Conservation (phyloP, 1,140 invertebrate genomes). For the Coenobita brevimanus region DNA sequence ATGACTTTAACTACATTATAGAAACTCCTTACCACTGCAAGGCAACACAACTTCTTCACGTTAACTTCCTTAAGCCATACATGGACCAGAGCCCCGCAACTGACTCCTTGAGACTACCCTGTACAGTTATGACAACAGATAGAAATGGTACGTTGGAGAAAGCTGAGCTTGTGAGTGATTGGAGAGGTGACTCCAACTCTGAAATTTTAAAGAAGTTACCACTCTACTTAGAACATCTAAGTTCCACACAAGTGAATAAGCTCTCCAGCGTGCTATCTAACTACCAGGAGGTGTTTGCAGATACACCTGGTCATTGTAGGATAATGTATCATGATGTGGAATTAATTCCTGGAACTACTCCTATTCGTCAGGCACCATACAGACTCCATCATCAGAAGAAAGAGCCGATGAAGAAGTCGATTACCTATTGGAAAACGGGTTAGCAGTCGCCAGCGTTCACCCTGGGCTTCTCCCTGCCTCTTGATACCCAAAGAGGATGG, state of each 20-base stretch:
- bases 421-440: not conserved
- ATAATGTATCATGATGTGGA: not conserved
- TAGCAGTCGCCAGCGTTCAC: not conserved
- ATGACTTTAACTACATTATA: too few relatives aligned
- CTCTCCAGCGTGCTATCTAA: not conserved
- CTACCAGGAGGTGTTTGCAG: not conserved
- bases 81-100: not conserved
- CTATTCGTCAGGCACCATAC: not conserved
- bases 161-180: too few relatives aligned
- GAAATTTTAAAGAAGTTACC: too few relatives aligned
- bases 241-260: not conserved
- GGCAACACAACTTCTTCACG: not conserved
- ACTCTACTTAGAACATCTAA: too few relatives aligned
- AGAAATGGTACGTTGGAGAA: too few relatives aligned
- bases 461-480: not conserved
- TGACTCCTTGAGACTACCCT: not conserved
- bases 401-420: not conserved
- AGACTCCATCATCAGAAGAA: not conserved
- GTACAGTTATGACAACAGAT: not conserved
- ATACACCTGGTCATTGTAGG: slow-evolving; percentile 6
- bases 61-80: slow-evolving; percentile 5
- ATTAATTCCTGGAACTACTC: not conserved
- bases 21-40: not conserved
- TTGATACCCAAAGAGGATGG: too few relatives aligned
- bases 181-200: too few relatives aligned